These are phyloP conservation scores for Gobionotothen gibberifrons DNA, from an alignment of 2,797 vertebrate species.

Conservation along the genomic window DNA sequence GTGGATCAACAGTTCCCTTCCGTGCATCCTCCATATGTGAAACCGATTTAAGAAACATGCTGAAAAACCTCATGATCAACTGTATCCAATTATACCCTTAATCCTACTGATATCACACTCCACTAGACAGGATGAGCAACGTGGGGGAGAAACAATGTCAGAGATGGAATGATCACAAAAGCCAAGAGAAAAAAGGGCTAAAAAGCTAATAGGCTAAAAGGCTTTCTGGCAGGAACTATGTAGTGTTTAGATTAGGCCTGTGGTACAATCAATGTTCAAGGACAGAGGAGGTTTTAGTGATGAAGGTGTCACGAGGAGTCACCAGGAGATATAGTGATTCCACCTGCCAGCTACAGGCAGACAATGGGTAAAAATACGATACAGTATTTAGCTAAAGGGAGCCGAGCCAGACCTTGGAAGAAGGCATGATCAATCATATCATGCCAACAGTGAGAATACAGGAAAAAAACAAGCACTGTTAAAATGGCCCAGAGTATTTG, in stretches of 20 bases:
- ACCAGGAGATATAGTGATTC: conserved; percentile 68
- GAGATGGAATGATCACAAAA: conserved; percentile 45
- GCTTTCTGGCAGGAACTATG: conserved; percentile 70
- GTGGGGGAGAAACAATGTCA: conserved; percentile 53
- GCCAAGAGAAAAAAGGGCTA: conserved; percentile 27
- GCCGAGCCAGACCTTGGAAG: conserved; percentile 63
- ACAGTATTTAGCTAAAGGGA: conserved; percentile 68
- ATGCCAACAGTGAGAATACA: conserved; percentile 32
- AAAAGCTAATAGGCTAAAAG: conserved; percentile 72
- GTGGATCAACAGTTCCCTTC: background rate
- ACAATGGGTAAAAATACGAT: conserved; percentile 71
- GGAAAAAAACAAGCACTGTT: conserved; percentile 28
- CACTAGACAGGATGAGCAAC: conserved; percentile 2
- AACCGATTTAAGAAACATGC: conserved; percentile 14
- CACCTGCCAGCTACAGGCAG: conserved; percentile 61
- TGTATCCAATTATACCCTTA: conserved; percentile 26
- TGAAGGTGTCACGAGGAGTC: conserved; percentile 71
- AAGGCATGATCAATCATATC: conserved; percentile 63
- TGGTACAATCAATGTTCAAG: conserved; percentile 76
- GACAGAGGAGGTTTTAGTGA: conserved; percentile 67
- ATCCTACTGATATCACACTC: conserved; percentile 32
- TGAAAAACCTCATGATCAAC: conserved; percentile 27
- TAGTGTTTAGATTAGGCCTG: conserved; percentile 67
- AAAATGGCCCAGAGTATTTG: conserved; percentile 33
- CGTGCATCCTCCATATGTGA: background rate